phyloP scores from a whole-genome alignment of 1,140 invertebrate species.

The Luehdorfia chinensis region DNA sequence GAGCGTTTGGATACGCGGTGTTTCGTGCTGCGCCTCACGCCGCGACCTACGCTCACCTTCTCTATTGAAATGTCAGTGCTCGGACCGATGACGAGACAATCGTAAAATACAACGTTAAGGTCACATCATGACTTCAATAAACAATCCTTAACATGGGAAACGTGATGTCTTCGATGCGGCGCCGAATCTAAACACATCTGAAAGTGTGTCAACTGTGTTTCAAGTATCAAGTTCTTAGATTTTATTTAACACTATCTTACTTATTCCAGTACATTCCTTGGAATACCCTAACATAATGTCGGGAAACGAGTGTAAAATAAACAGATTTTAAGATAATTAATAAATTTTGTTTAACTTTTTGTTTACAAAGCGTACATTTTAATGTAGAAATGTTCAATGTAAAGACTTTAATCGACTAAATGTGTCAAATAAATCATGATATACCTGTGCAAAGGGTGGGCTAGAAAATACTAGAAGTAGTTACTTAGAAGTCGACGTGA shows the following conservation, averaged over 20 bases:
- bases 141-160: slow-evolving; percentile 71
- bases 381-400: no score
- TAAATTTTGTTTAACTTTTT: no score
- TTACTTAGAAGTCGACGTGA: slow-evolving; percentile 13
- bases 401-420: no score
- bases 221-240: slow-evolving; percentile 31
- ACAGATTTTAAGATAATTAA: no score
- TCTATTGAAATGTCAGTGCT: slow-evolving; percentile 74
- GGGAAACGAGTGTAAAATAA: no score
- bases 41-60: slow-evolving; percentile 65
- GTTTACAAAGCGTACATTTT: no score
- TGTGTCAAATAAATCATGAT: slow-evolving; percentile 5
- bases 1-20: slow-evolving; percentile 29
- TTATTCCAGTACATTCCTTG: not conserved
- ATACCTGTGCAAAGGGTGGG: slow-evolving; percentile 19
- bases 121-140: slow-evolving; percentile 76
- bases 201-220: slow-evolving; percentile 66
- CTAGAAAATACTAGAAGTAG: slow-evolving; percentile 22
- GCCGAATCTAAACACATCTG: slow-evolving; percentile 43
- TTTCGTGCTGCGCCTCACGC: slow-evolving; percentile 62
- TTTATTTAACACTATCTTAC: slow-evolving; percentile 11
- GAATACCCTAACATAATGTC: no score
- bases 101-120: slow-evolving; percentile 76
- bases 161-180: slow-evolving; percentile 65
- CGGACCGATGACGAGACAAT: slow-evolving; percentile 70